Percentiles rank a stretch among this genome's conserved stretches.
Evolutionary conservation across 1,140 invertebrate genomes (phyloP).

Genomic region (Drosophila seguyi): DNA sequence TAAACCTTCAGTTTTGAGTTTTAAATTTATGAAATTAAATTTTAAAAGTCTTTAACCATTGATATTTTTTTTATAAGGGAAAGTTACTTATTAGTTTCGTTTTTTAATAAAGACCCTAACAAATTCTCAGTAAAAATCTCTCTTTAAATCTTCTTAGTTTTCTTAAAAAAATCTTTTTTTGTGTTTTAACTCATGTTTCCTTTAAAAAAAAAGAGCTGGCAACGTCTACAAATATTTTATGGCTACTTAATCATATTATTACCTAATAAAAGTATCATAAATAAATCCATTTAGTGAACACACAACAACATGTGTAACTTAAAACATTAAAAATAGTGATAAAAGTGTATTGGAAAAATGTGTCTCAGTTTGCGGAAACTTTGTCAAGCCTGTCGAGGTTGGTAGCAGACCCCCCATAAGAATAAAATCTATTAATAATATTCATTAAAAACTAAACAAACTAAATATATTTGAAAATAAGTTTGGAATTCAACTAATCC

Average conservation of each 20-base stretch:
- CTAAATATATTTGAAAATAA: constrained; percentile 1
- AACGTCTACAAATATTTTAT: not conserved
- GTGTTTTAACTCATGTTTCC: not conserved
- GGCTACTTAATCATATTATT: not conserved
- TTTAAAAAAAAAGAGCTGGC: not conserved
- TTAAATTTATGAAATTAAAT: too few relatives aligned
- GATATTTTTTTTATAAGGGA: too few relatives aligned
- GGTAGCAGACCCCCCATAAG: constrained; percentile 26
- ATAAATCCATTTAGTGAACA: constrained; percentile 1
- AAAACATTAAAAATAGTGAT: constrained; percentile 30
- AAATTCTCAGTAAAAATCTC: not conserved
- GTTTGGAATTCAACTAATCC: constrained; percentile 1
- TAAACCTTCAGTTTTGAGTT: too few relatives aligned
- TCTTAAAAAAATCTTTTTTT: not conserved
- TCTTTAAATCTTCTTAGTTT: not conserved
- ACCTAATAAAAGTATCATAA: not conserved
- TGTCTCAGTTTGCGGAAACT: constrained; percentile 67
- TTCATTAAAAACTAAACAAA: constrained; percentile 7
- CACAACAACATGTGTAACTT: constrained; percentile 33
- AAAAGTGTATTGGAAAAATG: constrained; percentile 39
- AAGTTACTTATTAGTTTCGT: too few relatives aligned
- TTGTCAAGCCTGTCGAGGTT: constrained; percentile 69
- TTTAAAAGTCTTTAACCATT: too few relatives aligned
- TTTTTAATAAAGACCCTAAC: too few relatives aligned
- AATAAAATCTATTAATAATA: not conserved